Evolutionary conservation across 1,140 invertebrate genomes (phyloP).

Genomic region (Pomacea maculata): DNA sequence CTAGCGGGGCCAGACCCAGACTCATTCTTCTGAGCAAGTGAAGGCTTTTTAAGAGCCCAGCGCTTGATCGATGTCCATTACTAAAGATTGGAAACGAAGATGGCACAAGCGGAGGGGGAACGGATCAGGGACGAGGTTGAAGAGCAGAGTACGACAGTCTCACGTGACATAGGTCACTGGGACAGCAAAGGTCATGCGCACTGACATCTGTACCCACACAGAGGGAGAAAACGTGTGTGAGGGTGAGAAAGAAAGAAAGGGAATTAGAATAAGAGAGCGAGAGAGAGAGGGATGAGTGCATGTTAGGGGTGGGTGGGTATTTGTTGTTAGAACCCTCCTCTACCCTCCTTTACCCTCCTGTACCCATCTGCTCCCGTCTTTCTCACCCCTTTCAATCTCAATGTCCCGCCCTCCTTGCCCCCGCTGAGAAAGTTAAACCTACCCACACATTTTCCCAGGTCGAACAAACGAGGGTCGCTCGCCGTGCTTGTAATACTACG

Average conservation of each 20-base stretch:
- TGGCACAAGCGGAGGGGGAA: background rate
- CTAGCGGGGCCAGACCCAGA: too few species aligned
- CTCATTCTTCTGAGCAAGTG: too few species aligned
- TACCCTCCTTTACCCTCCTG: background rate
- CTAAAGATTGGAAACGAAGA: constrained; percentile 1
- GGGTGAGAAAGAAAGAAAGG: background rate
- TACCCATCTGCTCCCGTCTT: background rate
- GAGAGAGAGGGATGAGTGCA: background rate
- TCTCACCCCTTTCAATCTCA: background rate
- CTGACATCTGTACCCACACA: too few species aligned
- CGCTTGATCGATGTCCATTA: background rate
- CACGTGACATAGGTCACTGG: background rate
- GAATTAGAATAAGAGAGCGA: background rate
- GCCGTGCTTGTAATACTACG: background rate
- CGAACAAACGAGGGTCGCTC: background rate
- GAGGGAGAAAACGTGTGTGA: background rate
- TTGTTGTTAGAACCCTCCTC: background rate
- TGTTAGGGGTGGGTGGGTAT: too few species aligned
- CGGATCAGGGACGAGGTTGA: background rate
- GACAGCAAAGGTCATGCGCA: background rate
- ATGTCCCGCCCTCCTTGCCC: background rate
- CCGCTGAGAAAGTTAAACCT: background rate
- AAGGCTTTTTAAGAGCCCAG: too few species aligned
- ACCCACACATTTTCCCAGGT: too few species aligned
- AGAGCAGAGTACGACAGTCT: too few species aligned